Evolutionary conservation across 64 coral and sea anemone genomes (phyloP), one percentile per base, ranked within the genome.

Genomic region (Montipora efflorescens): DNA sequence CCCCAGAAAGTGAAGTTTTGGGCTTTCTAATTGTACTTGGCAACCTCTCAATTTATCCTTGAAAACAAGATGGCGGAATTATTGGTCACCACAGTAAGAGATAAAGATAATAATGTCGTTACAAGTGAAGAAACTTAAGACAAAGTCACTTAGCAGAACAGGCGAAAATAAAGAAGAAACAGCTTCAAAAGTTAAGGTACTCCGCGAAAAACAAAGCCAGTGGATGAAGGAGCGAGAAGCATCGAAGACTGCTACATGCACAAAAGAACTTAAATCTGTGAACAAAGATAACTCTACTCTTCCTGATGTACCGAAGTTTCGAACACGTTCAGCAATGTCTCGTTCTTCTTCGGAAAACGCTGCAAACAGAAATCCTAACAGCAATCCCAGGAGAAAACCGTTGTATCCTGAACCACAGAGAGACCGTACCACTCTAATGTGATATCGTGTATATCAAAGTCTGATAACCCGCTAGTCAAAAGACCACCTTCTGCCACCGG

Each of bases 221-320:
- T 99, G 98, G 98, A 96, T 99, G 95, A 91, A 81, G 84, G 89
- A 99, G 50, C 77, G 98, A 84, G 98, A 99, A 66, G 90, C 66
- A 2, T 87, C 92, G 1, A 95, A 91, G 52, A 76, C 89, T 28
- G 70, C 75, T 12, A 23, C n/a, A n/a, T n/a, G n/a, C n/a, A n/a
- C 47, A 18, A 58, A 73, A 8, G 49, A 90, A 80, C 45, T 80
- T 3, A 90, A 90, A 47, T 25, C 36, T 78, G 22, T 47, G 46
- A 85, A 45, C 64, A 90, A 78, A 79, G 74, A 83, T 59, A 79
- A 68, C 45, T 14, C 43, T 84, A 62, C 75, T 44, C 92, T 67
- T 47, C 87, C 43, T 19, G 78, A 53, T 92, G 89, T 95, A 9
- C 82, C 62, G 71, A 86, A 86, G 46, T 20, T 71, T 48, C 16